Percentiles rank a stretch among this genome's conserved stretches.
These are phyloP conservation scores for Myotis yumanensis DNA, from an alignment of 2,113 vertebrate species.

Conservation along the genomic window DNA sequence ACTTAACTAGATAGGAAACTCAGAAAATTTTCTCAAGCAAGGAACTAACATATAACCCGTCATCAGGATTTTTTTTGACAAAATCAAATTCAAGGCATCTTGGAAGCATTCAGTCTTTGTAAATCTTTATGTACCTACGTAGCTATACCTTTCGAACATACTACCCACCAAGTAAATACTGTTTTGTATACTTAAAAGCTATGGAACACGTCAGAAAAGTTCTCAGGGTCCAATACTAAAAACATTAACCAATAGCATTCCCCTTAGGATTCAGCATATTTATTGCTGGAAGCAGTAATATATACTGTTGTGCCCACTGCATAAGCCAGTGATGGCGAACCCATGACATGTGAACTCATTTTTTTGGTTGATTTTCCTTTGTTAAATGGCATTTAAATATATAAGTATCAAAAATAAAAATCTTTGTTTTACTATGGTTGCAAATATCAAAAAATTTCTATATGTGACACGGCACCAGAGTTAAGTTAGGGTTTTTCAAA, in stretches of 20 bases:
- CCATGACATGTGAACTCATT: too few relatives aligned
- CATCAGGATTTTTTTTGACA: conserved; percentile 1
- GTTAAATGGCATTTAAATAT: too few relatives aligned
- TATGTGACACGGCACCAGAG: too few relatives aligned
- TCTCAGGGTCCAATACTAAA: not conserved
- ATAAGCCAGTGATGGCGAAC: too few relatives aligned
- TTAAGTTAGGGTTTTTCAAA: too few relatives aligned
- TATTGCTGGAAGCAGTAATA: not conserved
- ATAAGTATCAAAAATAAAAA: too few relatives aligned
- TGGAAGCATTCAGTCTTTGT: not conserved
- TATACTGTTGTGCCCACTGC: not conserved
- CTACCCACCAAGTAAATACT: not conserved
- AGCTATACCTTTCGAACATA: not conserved
- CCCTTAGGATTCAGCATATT: not conserved
- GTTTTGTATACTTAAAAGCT: not conserved
- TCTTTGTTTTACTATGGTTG: too few relatives aligned
- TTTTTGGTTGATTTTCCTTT: too few relatives aligned
- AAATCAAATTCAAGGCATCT: not conserved
- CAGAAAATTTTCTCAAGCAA: not conserved
- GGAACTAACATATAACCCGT: not conserved
- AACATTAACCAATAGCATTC: not conserved
- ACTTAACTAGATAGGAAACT: not conserved
- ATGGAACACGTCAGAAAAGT: not conserved
- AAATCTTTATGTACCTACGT: not conserved
- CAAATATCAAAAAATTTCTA: too few relatives aligned